Percentiles rank a stretch among this genome's conserved stretches.
These are phyloP conservation scores for Dicaeum eximium DNA, from an alignment of 2,113 vertebrate genomes.

Conservation along the genomic window DNA sequence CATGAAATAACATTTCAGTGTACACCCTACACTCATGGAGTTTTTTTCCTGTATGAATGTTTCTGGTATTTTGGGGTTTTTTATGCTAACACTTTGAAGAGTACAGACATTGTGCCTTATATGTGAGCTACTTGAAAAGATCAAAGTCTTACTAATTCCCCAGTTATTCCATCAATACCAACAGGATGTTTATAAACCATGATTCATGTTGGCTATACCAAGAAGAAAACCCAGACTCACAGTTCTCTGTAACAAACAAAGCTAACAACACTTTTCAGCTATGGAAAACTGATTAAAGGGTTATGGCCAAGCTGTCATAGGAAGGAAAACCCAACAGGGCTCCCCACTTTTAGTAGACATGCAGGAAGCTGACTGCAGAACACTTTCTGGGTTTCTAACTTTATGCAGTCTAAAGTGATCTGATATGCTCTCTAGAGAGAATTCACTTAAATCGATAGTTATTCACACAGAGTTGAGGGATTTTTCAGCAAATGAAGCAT, in stretches of 20 bases:
- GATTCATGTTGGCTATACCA: slow-evolving; percentile 57
- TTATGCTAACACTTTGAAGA: neutral
- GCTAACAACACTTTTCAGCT: slow-evolving; percentile 14
- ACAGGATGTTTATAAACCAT: slow-evolving; percentile 55
- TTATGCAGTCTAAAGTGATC: neutral
- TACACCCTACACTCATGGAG: neutral
- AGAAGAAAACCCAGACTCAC: slow-evolving; percentile 51
- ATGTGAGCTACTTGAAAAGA: slow-evolving; percentile 11
- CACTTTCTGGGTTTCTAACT: slow-evolving; percentile 16
- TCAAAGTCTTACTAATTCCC: slow-evolving; percentile 41
- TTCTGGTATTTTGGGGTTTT: neutral
- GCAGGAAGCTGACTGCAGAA: slow-evolving; percentile 36
- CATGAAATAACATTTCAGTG: neutral
- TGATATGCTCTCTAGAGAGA: neutral
- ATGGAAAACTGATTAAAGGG: slow-evolving; percentile 53
- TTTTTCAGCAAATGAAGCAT: neutral
- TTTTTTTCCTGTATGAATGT: neutral
- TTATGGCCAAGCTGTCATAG: slow-evolving; percentile 48
- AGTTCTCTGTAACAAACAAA: slow-evolving; percentile 52
- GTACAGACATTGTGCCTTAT: neutral
- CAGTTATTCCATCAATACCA: slow-evolving; percentile 59
- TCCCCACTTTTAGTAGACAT: slow-evolving; percentile 51
- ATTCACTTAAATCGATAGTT: neutral
- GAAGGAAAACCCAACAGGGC: slow-evolving; percentile 55
- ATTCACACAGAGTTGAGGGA: neutral